Conservation (phyloP, 2,113 vertebrate genomes). For the Myodes glareolus region DNA sequence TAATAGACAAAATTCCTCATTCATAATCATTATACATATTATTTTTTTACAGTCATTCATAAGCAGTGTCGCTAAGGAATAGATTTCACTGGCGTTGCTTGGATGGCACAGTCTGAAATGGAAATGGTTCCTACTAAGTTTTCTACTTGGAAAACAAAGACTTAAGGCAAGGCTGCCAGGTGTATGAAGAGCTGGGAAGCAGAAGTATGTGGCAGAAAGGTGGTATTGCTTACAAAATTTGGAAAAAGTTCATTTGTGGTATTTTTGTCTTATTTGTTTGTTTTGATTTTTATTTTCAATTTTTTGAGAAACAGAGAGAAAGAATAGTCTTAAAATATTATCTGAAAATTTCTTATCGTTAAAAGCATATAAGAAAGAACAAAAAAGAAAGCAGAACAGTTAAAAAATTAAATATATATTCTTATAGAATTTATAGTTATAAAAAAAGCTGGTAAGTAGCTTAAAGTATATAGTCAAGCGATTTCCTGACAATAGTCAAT, state of each 20-base stretch:
- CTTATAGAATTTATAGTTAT: not conserved
- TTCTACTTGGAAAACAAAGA: conserved; percentile 23
- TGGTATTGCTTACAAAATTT: not conserved
- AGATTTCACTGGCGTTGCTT: not conserved
- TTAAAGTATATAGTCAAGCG: not conserved
- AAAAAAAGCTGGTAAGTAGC: not conserved
- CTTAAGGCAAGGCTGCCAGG: not conserved
- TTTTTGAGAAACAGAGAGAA: not conserved
- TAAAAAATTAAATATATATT: not conserved
- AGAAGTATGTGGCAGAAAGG: not conserved
- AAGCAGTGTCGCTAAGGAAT: not conserved
- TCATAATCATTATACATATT: not conserved
- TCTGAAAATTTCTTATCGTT: not conserved
- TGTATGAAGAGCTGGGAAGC: not conserved
- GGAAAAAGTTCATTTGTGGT: not conserved
- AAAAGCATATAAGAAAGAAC: not conserved
- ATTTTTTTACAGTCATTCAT: conserved; percentile 20
- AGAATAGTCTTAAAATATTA: not conserved
- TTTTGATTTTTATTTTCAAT: not conserved
- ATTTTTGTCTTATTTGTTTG: not conserved
- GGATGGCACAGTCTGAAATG: not conserved
- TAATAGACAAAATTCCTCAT: conserved; percentile 10
- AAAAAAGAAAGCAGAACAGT: not conserved
- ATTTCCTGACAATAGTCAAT: not conserved
- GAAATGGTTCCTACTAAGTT: not conserved